Evolutionary conservation across 2,888 invertebrate species (phyloP), one percentile per base, ranked within the genome.

Genomic region (Drosophila cyrtoloma): DNA sequence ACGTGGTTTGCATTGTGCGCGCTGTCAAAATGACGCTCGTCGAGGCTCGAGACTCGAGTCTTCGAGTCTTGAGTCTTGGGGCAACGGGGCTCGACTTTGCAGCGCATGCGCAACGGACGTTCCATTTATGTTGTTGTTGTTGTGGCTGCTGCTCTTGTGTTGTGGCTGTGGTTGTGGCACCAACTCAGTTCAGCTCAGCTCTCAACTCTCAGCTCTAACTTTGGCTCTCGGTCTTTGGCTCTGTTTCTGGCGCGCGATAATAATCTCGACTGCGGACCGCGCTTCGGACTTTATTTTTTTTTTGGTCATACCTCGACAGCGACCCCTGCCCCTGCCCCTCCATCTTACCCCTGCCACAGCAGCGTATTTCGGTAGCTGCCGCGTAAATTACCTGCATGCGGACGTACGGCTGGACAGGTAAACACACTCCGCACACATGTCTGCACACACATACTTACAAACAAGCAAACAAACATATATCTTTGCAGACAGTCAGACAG

Each of bases 331-430:
- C 37, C 35, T 50, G 33, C 14, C 30, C 26, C 58, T 9, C 28
- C 28, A 28, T 51, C 47, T 14, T 28, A 47, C 33, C 42, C 10
- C 51, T 42, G 56, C 51, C 58, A 71, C 69, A 72, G 77, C 79
- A 73, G 91, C 93, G 93, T 93, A 93, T 93, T 93, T 92, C 93
- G 92, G 93, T 93, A 93, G 93, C 93, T 91, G 93, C 92, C 92
- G 92, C 92, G 93, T 93, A 93, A 93, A 93, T 93, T 93, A 93
- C 93, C 93, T 88, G 87, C 89, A 82, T 89, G 89, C 89, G 86
- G 88, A 84, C 82, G 74, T 70, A 77, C 75, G 71, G 70, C 72
- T 75, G 81, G 82, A 85, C 85, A 86, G 85, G 86, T 84, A 87
- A 85, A 89, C 81, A 87, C 73, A 83, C 73, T 55, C 39, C 56